Conservation (phyloP, 1,140 invertebrate genomes). For the Coptotermes formosanus region DNA sequence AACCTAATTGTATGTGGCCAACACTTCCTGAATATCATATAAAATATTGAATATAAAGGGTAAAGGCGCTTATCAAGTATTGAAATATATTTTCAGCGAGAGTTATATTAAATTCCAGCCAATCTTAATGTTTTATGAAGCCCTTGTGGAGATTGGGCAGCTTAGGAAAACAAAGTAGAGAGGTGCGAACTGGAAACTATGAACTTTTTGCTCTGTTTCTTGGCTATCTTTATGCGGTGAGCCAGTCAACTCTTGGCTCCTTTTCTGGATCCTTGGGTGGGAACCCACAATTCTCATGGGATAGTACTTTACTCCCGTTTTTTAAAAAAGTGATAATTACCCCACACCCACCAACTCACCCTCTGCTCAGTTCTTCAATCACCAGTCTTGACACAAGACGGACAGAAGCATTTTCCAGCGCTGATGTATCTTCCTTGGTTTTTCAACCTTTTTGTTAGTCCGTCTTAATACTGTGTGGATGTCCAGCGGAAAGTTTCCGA, state of each 20-base stretch:
- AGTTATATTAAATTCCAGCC: no score
- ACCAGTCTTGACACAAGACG: neutral
- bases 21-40: no score
- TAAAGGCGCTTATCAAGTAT: no score
- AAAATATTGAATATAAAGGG: no score
- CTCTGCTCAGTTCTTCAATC: neutral
- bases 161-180: neutral
- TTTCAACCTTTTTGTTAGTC: neutral
- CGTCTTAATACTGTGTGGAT: no score
- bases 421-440: neutral
- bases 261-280: neutral
- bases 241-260: neutral
- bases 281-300: neutral
- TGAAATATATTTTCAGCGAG: no score
- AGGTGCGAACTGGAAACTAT: neutral
- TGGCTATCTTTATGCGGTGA: neutral
- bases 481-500: no score
- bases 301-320: neutral
- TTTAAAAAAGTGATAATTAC: neutral
- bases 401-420: constrained; percentile 1
- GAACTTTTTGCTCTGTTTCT: neutral
- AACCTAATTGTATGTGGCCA: no score
- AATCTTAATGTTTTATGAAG: no score
- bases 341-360: neutral
- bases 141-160: neutral